Percentiles rank a stretch among this genome's conserved stretches.
phyloP scores from a whole-genome alignment of 1,140 invertebrate species.

The Metaphire vulgaris region DNA sequence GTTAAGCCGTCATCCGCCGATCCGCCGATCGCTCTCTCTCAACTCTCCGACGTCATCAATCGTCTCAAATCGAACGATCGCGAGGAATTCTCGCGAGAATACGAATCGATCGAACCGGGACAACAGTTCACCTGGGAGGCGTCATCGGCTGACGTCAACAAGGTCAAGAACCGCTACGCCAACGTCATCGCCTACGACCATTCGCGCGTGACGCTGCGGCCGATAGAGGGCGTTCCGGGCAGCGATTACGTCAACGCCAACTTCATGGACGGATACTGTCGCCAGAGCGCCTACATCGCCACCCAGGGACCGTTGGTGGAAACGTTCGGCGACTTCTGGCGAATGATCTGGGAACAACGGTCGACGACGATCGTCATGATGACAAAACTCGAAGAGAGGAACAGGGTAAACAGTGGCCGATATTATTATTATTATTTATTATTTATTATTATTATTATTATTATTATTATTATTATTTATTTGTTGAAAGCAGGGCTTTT shows the following conservation, averaged over 20 bases:
- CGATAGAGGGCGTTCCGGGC: constrained; percentile 32
- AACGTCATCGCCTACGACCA: constrained; percentile 84
- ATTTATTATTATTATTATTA: too few species aligned
- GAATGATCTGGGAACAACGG: constrained; percentile 52
- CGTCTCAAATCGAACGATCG: constrained; percentile 92
- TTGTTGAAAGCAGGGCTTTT: too few species aligned
- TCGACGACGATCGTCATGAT: constrained; percentile 51
- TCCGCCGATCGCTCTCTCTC: constrained; percentile 89
- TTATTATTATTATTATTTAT: too few species aligned
- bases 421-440: too few species aligned
- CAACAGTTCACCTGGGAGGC: constrained; percentile 99
- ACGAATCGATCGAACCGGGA: constrained; percentile 87
- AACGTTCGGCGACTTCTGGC: constrained; percentile 53
- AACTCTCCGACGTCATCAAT: constrained; percentile 90
- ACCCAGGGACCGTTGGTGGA: constrained; percentile 56
- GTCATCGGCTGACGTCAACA: constrained; percentile 94
- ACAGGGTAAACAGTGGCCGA: constrained; percentile 39
- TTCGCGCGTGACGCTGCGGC: constrained; percentile 78
- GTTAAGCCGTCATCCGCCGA: too few species aligned
- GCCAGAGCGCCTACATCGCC: constrained; percentile 52
- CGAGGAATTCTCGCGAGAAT: constrained; percentile 71
- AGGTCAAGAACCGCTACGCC: constrained; percentile 96
- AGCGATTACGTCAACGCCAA: constrained; percentile 96
- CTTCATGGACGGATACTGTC: constrained; percentile 52
- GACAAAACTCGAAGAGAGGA: constrained; percentile 54